phyloP scores from a whole-genome alignment of 1,140 invertebrate species.

The Leptonema lineaticorne region DNA sequence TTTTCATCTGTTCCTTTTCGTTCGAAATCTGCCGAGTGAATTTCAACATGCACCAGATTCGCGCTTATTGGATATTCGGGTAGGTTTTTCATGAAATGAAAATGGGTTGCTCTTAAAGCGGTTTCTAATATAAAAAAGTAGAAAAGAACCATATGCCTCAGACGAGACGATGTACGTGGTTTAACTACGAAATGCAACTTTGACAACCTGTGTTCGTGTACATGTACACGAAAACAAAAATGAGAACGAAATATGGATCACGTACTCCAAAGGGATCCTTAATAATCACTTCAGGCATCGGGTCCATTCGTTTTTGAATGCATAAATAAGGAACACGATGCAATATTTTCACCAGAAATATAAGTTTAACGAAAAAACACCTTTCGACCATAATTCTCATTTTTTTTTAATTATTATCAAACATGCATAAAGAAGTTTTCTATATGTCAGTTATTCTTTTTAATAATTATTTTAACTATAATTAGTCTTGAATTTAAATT shows the following conservation, averaged over 20 bases:
- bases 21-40: slow-evolving; percentile 2
- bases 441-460: too few species aligned
- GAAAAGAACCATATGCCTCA: background rate
- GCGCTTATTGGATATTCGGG: slow-evolving; percentile 14
- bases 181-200: background rate
- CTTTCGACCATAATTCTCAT: too few species aligned
- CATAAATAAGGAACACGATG: too few species aligned
- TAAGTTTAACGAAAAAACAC: too few species aligned
- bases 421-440: too few species aligned
- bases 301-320: too few species aligned
- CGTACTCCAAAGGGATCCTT: background rate
- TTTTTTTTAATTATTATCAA: too few species aligned
- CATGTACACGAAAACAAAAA: background rate
- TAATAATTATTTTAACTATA: too few species aligned
- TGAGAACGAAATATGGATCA: background rate
- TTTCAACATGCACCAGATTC: slow-evolving; percentile 10
- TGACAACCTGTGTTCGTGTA: background rate
- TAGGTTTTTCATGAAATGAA: slow-evolving; percentile 10
- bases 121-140: background rate
- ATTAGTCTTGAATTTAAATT: too few species aligned
- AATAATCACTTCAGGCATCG: background rate
- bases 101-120: slow-evolving; percentile 2
- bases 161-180: background rate
- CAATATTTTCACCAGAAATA: too few species aligned
- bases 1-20: background rate